Evolutionary conservation across 1,140 invertebrate genomes (phyloP).

Genomic region (Hyposmocoma kahamanoa): DNA sequence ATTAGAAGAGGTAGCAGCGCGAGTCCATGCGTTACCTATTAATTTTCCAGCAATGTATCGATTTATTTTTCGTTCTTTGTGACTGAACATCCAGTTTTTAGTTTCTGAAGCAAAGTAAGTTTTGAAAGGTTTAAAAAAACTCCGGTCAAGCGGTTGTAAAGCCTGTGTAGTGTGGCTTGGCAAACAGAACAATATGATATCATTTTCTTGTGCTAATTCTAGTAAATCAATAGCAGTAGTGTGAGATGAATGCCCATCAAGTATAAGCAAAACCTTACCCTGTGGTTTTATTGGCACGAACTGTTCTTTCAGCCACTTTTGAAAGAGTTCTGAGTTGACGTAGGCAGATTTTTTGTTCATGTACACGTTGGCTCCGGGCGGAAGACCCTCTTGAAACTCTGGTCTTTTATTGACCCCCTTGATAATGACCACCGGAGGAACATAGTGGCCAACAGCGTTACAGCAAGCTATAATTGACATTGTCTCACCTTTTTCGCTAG

Average conservation of each 20-base stretch:
- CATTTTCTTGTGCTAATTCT: slow-evolving; percentile 23
- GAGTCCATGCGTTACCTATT: slow-evolving; percentile 32
- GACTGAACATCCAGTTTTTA: slow-evolving; percentile 30
- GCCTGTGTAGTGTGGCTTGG: slow-evolving; percentile 54
- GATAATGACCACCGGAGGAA: too few relatives aligned
- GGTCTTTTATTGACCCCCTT: too few relatives aligned
- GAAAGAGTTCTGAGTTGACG: too few relatives aligned
- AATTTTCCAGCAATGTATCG: slow-evolving; percentile 25
- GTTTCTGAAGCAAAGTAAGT: slow-evolving; percentile 33
- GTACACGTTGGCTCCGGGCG: too few relatives aligned
- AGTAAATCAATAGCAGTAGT: slow-evolving; percentile 33
- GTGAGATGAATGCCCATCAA: slow-evolving; percentile 39
- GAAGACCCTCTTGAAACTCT: too few relatives aligned
- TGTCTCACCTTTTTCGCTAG: too few relatives aligned
- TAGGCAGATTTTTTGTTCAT: too few relatives aligned
- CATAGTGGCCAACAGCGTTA: too few relatives aligned
- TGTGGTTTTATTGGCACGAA: too few relatives aligned
- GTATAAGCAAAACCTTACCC: slow-evolving; percentile 37
- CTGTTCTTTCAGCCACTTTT: too few relatives aligned
- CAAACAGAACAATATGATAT: slow-evolving; percentile 45
- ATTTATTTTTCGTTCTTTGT: slow-evolving; percentile 32
- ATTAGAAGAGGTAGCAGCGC: slow-evolving; percentile 31
- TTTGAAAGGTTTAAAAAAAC: slow-evolving; percentile 45
- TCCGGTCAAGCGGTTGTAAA: slow-evolving; percentile 51
- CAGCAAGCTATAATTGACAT: too few relatives aligned